Evolutionary conservation across 2,888 invertebrate species (phyloP).

Genomic region (Lepidocyrtoides sp.): DNA sequence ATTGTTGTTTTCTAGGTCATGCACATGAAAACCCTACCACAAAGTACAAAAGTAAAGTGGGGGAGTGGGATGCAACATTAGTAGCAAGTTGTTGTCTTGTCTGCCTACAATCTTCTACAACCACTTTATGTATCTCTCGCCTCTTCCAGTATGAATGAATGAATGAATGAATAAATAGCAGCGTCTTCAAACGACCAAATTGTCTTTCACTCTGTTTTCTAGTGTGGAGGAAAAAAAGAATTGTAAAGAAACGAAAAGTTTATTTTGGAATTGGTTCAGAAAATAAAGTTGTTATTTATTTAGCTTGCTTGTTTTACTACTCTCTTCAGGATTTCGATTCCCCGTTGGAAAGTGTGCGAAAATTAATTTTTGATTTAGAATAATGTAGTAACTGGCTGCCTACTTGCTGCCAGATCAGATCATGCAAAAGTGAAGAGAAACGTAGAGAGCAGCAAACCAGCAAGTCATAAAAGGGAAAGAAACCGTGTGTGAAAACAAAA

Average conservation of each 20-base stretch:
- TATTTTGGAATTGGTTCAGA: not conserved
- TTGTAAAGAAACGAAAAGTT: not conserved
- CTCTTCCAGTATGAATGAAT: too few relatives aligned
- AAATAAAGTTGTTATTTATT: not conserved
- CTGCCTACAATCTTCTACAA: not conserved
- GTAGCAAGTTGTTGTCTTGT: slow-evolving; percentile 1
- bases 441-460: not conserved
- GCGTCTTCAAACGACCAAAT: not conserved
- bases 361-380: slow-evolving; percentile 30
- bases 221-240: not conserved
- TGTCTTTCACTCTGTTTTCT: too few relatives aligned
- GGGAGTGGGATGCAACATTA: slow-evolving; percentile 49
- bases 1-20: slow-evolving; percentile 73
- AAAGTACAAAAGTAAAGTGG: slow-evolving; percentile 10
- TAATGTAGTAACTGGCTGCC: slow-evolving; percentile 3
- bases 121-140: not conserved
- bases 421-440: not conserved
- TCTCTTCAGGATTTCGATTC: slow-evolving; percentile 20
- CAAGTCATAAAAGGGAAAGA: not conserved
- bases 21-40: slow-evolving; percentile 35
- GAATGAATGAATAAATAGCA: not conserved
- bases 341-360: slow-evolving; percentile 7
- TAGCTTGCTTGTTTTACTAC: too few relatives aligned
- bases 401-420: slow-evolving; percentile 22
- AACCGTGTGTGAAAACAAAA: not conserved